Conservation (phyloP, 2,797 vertebrate species). For the Eurystomus glaucurus region DNA sequence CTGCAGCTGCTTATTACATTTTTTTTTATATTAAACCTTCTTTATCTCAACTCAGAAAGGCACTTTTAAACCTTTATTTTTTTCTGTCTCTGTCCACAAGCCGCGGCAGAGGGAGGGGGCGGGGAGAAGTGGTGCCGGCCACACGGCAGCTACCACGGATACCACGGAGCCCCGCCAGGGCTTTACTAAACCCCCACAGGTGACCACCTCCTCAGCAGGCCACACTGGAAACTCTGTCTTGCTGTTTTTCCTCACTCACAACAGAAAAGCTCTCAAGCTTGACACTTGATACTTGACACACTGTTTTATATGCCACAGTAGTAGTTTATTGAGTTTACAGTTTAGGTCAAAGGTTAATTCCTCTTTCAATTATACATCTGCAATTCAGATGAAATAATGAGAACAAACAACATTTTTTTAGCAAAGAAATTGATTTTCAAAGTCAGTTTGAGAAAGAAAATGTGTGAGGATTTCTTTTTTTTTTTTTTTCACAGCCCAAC, state of each 20-base stretch:
- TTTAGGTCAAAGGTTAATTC: background rate
- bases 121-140: too few relatives aligned
- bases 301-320: background rate
- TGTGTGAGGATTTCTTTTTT: rapidly evolving
- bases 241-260: background rate
- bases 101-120: too few relatives aligned
- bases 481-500: background rate
- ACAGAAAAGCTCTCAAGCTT: background rate
- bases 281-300: background rate
- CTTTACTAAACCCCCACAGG: too few relatives aligned
- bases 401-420: background rate
- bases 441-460: background rate
- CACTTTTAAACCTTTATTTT: too few relatives aligned
- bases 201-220: background rate
- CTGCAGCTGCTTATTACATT: too few relatives aligned
- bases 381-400: background rate
- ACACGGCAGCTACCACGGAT: too few relatives aligned
- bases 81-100: too few relatives aligned
- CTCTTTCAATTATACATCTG: background rate
- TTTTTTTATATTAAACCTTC: too few relatives aligned
- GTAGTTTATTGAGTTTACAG: background rate
- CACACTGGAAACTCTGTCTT: background rate
- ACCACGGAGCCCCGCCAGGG: too few relatives aligned
- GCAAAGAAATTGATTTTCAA: background rate
- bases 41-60: too few relatives aligned